Conservation (phyloP, 2,888 invertebrate genomes). For the Hyles lineata region DNA sequence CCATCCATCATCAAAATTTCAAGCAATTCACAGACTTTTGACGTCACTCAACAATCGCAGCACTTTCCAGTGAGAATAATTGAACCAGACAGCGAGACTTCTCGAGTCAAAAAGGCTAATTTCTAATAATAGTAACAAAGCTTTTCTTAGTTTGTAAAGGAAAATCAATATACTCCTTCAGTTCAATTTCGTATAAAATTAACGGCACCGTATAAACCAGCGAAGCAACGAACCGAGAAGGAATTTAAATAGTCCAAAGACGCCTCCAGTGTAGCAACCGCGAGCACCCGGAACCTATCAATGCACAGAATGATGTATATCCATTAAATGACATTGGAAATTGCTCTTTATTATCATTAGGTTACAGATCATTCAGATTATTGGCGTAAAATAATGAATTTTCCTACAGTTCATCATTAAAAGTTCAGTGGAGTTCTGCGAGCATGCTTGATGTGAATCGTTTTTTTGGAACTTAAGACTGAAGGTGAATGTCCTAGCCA, state of each 20-base stretch:
- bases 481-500: neutral
- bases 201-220: conserved; percentile 84
- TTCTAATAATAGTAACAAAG: conserved; percentile 3
- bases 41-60: no score
- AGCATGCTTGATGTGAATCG: neutral
- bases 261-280: conserved; percentile 68
- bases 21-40: no score
- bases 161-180: conserved; percentile 67
- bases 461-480: neutral
- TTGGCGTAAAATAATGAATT: conserved; percentile 34
- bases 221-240: conserved; percentile 83
- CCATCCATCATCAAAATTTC: no score
- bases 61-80: neutral
- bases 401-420: conserved; percentile 56
- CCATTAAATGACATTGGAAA: conserved; percentile 43
- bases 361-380: conserved; percentile 43
- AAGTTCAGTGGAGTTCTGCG: conserved; percentile 47
- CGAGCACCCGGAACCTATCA: conserved; percentile 60
- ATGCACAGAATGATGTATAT: conserved; percentile 53
- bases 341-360: conserved; percentile 31
- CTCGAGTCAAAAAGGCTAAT: neutral
- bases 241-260: conserved; percentile 84
- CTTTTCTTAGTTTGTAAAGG: conserved; percentile 1
- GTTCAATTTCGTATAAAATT: conserved; percentile 81
- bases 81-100: neutral